These are phyloP conservation scores for Heterodera schachtii DNA, from an alignment of 1,140 invertebrate species.

Conservation along the genomic window DNA sequence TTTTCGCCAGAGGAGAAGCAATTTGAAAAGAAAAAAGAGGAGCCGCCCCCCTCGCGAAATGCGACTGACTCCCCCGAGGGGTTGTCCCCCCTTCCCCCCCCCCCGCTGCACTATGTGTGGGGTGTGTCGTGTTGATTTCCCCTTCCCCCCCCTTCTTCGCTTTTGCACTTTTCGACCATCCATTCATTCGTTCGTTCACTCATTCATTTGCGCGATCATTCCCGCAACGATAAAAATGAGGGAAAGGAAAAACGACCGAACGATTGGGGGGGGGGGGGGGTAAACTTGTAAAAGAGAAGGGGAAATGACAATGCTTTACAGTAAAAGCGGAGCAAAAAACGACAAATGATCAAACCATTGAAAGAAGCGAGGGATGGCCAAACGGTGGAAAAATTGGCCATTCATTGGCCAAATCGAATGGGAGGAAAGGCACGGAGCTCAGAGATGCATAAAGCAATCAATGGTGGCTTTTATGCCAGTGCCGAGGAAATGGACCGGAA, in stretches of 20 bases:
- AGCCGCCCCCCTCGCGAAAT: not conserved
- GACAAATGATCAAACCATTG: not conserved
- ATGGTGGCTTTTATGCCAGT: not conserved
- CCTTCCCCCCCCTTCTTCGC: not conserved
- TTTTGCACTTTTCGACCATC: conserved; percentile 1
- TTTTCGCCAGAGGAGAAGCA: conserved; percentile 13
- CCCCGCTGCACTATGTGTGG: not conserved
- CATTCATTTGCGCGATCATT: conserved; percentile 8
- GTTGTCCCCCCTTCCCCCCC: not conserved
- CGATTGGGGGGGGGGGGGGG: not conserved
- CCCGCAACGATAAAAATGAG: not conserved
- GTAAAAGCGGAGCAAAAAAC: not conserved
- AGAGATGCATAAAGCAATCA: not conserved
- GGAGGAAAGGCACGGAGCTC: not conserved
- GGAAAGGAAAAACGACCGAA: not conserved
- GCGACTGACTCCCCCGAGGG: not conserved
- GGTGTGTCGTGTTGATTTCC: not conserved
- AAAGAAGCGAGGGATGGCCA: not conserved
- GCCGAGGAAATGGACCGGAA: not conserved
- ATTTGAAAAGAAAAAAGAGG: conserved; percentile 4
- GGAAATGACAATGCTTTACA: not conserved
- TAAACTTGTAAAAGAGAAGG: not conserved
- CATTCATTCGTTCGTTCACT: conserved; percentile 6
- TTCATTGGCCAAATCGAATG: not conserved
- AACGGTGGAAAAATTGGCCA: not conserved